Evolutionary conservation across 2,888 invertebrate species (phyloP), one percentile per base, ranked within the genome.

Genomic region (Alloscopus bannaensis): DNA sequence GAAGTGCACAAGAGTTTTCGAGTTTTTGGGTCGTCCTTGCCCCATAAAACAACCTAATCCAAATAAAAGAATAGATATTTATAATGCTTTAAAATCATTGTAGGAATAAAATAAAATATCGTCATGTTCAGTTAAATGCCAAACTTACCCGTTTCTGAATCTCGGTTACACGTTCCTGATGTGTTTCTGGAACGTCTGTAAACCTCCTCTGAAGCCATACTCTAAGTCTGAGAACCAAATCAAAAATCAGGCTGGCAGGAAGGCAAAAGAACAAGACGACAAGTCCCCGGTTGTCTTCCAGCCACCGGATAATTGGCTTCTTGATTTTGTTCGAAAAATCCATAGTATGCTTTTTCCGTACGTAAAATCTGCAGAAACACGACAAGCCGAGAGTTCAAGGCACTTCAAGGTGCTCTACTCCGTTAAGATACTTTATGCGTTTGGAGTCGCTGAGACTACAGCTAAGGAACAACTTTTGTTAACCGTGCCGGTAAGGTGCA

Each of bases 201-300:
- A 90, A 84, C 47, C 81, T 83, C 60, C 88, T 86, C 42, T 90
- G 87, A 16, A 90, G 28, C 85, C 87, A 88, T 0, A 89, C 89
- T 40, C 88, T 87, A 8, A 89, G 1, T 4, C 87, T 87, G 78
- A 92, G 86, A 36, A 89, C 60, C 22, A 90, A 76, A 26, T 90
- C 89, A 87, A 92, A 92, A 16, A 92, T 81, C 87, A 92, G 92
- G 87, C 92, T 92, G 29, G 92, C 92, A 0, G 93, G 93, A 64
- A 93, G 88, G 79, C 92, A 92, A 88, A 93, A 92, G 57, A 92
- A 87, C 18, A 91, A 88, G 71, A 93, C 91, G 28, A 93, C 92
- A 16, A 92, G 87, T 76, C 91, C 91, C 16, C 92, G 88, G 87
- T 92, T 90, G n/a, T 91, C 90, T 86, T 92, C 92, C 84, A 92